Evolutionary conservation across 1,140 invertebrate genomes (phyloP).

Genomic region (Cotesia chilonis): DNA sequence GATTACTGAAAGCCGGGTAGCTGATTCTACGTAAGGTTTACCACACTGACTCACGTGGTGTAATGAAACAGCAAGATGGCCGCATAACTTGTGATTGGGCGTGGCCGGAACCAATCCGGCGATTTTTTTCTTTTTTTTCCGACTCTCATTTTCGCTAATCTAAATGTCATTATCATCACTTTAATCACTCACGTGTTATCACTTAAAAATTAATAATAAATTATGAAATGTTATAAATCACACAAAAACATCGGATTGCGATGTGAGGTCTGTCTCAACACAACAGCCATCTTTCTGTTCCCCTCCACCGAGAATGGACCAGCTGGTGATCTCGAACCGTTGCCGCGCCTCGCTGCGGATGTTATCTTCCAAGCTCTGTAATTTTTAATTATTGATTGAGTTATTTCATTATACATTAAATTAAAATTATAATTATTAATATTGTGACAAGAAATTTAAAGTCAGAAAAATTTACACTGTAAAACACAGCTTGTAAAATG

Average conservation of each 20-base stretch:
- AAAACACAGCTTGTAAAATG: too few relatives aligned
- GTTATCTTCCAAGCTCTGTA: slow-evolving; percentile 9
- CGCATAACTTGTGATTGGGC: slow-evolving; percentile 53
- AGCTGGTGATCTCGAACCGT: slow-evolving; percentile 16
- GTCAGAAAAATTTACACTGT: background rate
- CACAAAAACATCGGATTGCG: slow-evolving; percentile 43
- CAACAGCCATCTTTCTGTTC: slow-evolving; percentile 33
- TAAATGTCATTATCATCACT: slow-evolving; percentile 31
- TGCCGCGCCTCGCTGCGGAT: slow-evolving; percentile 28
- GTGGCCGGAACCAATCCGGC: slow-evolving; percentile 52
- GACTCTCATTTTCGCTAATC: background rate
- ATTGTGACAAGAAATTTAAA: background rate
- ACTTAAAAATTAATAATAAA: slow-evolving; percentile 41
- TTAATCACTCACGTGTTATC: slow-evolving; percentile 29
- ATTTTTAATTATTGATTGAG: slow-evolving; percentile 4
- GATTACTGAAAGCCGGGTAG: slow-evolving; percentile 1
- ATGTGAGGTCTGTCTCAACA: slow-evolving; percentile 46
- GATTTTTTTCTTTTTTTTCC: slow-evolving; percentile 21
- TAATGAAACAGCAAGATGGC: slow-evolving; percentile 60
- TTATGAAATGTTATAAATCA: slow-evolving; percentile 36
- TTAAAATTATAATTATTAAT: slow-evolving; percentile 10
- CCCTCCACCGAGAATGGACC: slow-evolving; percentile 19
- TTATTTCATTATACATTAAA: background rate
- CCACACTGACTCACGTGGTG: slow-evolving; percentile 54
- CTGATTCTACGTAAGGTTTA: slow-evolving; percentile 40